phyloP scores from a whole-genome alignment of 1,140 invertebrate genomes.

The Physella acuta region DNA sequence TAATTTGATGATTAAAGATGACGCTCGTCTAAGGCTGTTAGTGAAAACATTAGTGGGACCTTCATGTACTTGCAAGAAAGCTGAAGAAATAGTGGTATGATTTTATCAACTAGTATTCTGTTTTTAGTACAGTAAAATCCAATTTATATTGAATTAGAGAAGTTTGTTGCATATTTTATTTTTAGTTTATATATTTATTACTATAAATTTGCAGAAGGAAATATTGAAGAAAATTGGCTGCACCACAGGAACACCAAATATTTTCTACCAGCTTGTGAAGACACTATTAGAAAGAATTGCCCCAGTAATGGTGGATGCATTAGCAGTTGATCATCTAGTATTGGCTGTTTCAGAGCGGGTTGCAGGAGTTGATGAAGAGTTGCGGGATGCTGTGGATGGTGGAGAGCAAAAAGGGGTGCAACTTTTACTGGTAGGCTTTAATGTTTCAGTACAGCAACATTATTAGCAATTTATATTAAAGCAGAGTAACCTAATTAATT shows the following conservation, averaged over 20 bases:
- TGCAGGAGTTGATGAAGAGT: constrained; percentile 37
- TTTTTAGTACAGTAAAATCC: too few species aligned
- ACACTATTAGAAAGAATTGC: constrained; percentile 90
- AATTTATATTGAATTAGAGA: not conserved
- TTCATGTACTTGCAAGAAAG: constrained; percentile 87
- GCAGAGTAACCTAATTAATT: too few species aligned
- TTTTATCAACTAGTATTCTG: too few species aligned
- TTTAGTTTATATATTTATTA: not conserved
- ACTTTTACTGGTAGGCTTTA: constrained; percentile 67
- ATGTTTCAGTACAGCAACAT: too few species aligned
- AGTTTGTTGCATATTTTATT: not conserved
- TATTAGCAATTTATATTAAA: too few species aligned
- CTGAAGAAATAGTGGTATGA: constrained; percentile 54
- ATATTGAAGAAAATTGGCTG: constrained; percentile 92
- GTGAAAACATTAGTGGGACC: constrained; percentile 85
- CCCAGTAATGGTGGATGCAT: constrained; percentile 91
- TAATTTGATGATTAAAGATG: constrained; percentile 77
- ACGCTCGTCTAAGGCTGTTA: constrained; percentile 74
- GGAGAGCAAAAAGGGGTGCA: constrained; percentile 51
- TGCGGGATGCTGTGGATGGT: constrained; percentile 40
- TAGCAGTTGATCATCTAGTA: constrained; percentile 65
- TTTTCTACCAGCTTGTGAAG: constrained; percentile 94
- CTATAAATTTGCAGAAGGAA: constrained; percentile 61
- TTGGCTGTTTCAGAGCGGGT: constrained; percentile 56
- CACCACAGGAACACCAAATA: constrained; percentile 88